Evolutionary conservation across 35 echinoderm and acorn worm genomes (phyloP).

Genomic region (Acanthaster planci): DNA sequence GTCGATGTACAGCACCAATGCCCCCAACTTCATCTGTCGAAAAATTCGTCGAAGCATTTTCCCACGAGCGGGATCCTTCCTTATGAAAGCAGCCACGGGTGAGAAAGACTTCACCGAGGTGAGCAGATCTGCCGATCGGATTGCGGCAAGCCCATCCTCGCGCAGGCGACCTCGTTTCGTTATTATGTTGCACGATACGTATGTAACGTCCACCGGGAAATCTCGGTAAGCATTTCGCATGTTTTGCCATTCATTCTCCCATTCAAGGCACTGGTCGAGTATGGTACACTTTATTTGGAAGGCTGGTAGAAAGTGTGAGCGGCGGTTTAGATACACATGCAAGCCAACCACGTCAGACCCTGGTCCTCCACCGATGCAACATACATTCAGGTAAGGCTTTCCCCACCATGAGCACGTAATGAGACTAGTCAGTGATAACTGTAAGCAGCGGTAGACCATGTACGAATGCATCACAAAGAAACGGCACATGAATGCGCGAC

Average conservation of each 20-base stretch:
- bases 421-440: not conserved
- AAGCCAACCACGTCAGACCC: not conserved
- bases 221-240: not conserved
- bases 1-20: constrained; percentile 1
- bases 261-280: not conserved
- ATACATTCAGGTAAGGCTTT: not conserved
- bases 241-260: not conserved
- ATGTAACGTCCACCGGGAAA: not conserved
- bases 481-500: not conserved
- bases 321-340: not conserved
- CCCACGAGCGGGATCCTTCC: not conserved
- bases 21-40: not conserved
- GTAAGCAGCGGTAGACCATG: not conserved
- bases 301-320: not conserved
- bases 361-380: not conserved
- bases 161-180: not conserved
- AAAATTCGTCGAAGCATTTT: not conserved
- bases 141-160: not conserved
- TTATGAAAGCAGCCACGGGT: not conserved
- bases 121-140: not conserved
- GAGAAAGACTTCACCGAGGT: not conserved
- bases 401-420: too few relatives aligned
- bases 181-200: not conserved
- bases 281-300: not conserved
- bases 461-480: not conserved